Conservation (phyloP, 2,797 vertebrate species). For the Hapalemur alaotrensis region DNA sequence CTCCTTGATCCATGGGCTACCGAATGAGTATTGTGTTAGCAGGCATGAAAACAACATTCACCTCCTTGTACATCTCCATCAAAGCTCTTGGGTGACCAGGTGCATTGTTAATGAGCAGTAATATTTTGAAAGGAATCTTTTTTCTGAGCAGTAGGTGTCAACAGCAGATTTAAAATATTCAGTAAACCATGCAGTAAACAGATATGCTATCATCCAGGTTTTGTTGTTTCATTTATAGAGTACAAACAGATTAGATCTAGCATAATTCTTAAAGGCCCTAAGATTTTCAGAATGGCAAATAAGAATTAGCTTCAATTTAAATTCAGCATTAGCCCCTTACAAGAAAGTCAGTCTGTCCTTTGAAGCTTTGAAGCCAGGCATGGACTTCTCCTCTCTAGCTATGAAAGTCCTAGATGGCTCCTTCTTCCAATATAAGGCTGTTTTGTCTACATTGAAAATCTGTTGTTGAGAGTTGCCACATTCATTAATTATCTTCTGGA, state of each 20-base stretch:
- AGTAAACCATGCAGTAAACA: not conserved
- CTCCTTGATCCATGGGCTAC: not conserved
- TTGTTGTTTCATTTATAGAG: not conserved
- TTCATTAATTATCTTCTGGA: too few relatives aligned
- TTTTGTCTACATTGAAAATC: too few relatives aligned
- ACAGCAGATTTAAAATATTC: not conserved
- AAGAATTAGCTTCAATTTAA: not conserved
- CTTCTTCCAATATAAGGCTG: too few relatives aligned
- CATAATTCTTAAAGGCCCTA: not conserved
- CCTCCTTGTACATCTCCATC: not conserved
- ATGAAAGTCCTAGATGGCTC: not conserved
- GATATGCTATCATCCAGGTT: not conserved
- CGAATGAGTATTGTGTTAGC: not conserved
- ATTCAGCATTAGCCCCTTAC: not conserved
- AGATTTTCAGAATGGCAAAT: not conserved
- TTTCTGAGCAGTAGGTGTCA: not conserved
- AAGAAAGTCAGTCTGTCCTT: not conserved
- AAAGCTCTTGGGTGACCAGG: not conserved
- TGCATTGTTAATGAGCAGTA: not conserved
- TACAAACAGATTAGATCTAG: not conserved
- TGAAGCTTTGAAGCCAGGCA: not conserved
- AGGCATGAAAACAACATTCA: not conserved
- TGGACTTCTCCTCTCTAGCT: not conserved
- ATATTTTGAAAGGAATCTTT: not conserved
- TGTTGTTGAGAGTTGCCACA: too few relatives aligned